Conservation (phyloP, 2,888 invertebrate species). For the Rhopalosiphum nymphaeae region DNA sequence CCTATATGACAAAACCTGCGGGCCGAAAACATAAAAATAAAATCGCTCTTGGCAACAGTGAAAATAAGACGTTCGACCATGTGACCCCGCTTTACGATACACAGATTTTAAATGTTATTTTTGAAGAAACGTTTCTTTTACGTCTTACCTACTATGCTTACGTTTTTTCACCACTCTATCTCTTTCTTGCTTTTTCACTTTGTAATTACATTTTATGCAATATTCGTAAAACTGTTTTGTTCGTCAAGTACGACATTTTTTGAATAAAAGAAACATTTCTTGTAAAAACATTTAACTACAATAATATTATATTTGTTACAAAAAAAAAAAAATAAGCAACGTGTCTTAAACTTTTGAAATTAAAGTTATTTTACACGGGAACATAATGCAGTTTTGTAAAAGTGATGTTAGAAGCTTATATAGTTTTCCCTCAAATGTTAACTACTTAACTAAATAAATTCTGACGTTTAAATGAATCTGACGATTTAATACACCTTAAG, state of each 20-base stretch:
- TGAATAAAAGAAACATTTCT: slow-evolving; percentile 28
- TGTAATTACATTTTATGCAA: slow-evolving; percentile 25
- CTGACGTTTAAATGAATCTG: background rate
- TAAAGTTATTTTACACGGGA: slow-evolving; percentile 22
- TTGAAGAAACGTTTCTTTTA: background rate
- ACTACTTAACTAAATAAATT: background rate
- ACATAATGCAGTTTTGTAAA: background rate
- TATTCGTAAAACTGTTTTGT: background rate
- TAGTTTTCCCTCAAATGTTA: background rate
- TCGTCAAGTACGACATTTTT: slow-evolving; percentile 36
- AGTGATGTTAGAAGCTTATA: background rate
- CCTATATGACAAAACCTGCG: background rate
- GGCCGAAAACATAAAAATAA: background rate
- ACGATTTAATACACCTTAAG: background rate
- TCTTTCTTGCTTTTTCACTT: background rate
- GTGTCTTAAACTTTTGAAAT: slow-evolving; percentile 48
- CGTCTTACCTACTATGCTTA: background rate
- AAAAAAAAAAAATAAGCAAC: slow-evolving; percentile 28
- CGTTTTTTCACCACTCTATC: background rate
- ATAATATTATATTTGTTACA: slow-evolving; percentile 17
- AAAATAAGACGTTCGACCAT: background rate
- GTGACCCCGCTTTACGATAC: background rate
- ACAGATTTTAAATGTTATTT: background rate
- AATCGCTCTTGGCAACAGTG: background rate
- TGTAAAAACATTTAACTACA: slow-evolving; percentile 14